These are phyloP conservation scores for Drosophila stalkeri DNA, from an alignment of 2,888 invertebrate species.

Conservation along the genomic window DNA sequence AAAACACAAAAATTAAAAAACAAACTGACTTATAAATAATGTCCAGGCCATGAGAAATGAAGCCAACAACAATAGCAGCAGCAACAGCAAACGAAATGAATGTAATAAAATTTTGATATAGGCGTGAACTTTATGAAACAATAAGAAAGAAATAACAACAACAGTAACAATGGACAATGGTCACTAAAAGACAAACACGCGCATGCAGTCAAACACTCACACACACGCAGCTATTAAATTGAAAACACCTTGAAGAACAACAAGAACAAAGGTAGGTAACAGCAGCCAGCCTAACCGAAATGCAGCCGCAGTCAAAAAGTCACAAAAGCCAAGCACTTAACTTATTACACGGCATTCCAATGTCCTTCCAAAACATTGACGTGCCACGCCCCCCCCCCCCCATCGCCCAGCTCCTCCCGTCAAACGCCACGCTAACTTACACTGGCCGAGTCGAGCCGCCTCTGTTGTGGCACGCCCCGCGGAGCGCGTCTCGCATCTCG, in stretches of 20 bases:
- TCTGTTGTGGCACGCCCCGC: constrained; percentile 1
- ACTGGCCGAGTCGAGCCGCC: background rate
- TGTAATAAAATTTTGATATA: constrained; percentile 75
- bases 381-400: constrained; percentile 13
- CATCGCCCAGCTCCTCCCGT: background rate
- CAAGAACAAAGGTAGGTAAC: constrained; percentile 10
- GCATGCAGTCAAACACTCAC: constrained; percentile 56
- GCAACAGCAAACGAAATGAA: constrained; percentile 20
- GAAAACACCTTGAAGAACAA: constrained; percentile 69
- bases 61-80: constrained; percentile 10
- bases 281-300: constrained; percentile 27
- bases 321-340: constrained; percentile 79
- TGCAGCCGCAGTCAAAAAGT: constrained; percentile 64
- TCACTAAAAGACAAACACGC: constrained; percentile 73
- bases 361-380: constrained; percentile 47
- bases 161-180: constrained; percentile 28
- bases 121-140: constrained; percentile 78
- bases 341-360: constrained; percentile 79
- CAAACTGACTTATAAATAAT: constrained; percentile 74
- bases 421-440: background rate
- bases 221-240: constrained; percentile 60
- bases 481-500: constrained; percentile 6
- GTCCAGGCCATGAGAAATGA: constrained; percentile 32
- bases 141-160: constrained; percentile 17
- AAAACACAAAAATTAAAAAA: constrained; percentile 67